Percentiles rank a stretch among this genome's conserved stretches.
Evolutionary conservation across 2,113 vertebrate genomes (phyloP).

Genomic region (Sander lucioperca): DNA sequence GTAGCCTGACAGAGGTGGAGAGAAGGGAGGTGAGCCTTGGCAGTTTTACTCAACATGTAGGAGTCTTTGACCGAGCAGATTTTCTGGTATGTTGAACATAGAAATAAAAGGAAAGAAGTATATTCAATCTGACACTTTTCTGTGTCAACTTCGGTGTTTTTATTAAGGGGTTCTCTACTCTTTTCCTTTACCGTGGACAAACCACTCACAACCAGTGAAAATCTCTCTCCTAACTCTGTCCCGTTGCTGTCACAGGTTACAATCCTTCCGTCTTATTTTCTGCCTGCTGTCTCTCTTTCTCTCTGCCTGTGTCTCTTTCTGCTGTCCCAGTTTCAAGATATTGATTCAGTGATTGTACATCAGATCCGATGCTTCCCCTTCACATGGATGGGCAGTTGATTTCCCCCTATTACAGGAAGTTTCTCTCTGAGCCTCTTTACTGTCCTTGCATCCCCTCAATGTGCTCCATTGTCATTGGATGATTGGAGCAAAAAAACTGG

Average conservation of each 20-base stretch:
- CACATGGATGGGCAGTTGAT: constrained; percentile 57
- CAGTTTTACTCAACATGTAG: not conserved
- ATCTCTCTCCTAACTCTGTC: not conserved
- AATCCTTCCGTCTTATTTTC: not conserved
- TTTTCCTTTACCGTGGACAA: not conserved
- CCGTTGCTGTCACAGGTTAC: constrained; percentile 28
- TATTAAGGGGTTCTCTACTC: fast-evolving
- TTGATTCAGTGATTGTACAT: constrained; percentile 55
- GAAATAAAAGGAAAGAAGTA: not conserved
- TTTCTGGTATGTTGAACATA: not conserved
- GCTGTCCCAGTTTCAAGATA: constrained; percentile 70
- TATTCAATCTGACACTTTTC: not conserved
- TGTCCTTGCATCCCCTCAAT: not conserved
- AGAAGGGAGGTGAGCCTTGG: not conserved
- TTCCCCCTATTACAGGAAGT: constrained; percentile 49
- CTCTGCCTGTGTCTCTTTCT: not conserved
- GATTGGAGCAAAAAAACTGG: not conserved
- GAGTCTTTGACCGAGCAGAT: not conserved
- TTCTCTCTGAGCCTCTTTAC: constrained; percentile 16
- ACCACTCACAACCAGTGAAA: not conserved
- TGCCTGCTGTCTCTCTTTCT: not conserved
- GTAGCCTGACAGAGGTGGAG: not conserved
- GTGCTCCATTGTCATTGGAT: not conserved
- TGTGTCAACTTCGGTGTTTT: constrained; percentile 6
- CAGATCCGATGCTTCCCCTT: constrained; percentile 52